phyloP scores from a whole-genome alignment of 1,140 invertebrate genomes.

The Portunus trituberculatus region DNA sequence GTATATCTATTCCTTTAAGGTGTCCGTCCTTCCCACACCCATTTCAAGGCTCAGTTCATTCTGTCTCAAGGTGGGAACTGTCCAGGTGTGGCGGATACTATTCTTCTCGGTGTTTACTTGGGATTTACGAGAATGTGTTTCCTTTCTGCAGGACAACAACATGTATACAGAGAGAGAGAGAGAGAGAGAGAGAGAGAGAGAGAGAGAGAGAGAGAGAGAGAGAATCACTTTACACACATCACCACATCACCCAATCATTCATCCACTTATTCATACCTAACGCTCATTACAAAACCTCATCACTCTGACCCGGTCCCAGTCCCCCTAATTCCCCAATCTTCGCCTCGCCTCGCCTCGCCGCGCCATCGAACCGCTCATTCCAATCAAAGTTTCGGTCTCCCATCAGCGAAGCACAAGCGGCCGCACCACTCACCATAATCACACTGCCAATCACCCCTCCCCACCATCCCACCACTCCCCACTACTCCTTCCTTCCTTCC shows the following conservation, averaged over 20 bases:
- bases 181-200: not conserved
- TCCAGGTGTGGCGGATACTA: not conserved
- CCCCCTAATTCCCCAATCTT: not conserved
- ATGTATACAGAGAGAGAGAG: not conserved
- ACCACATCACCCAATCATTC: not conserved
- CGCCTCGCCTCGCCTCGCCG: not conserved
- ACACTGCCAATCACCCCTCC: not conserved
- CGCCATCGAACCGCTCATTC: not conserved
- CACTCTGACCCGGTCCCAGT: no score
- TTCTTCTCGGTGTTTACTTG: not conserved
- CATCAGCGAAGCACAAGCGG: not conserved
- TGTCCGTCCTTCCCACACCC: not conserved
- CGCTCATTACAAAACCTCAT: not conserved
- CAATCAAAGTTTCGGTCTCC: slow-evolving; percentile 21
- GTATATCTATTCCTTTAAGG: not conserved
- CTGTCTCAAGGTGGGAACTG: not conserved
- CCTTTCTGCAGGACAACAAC: not conserved
- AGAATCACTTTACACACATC: not conserved
- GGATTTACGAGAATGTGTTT: not conserved
- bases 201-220: not conserved
- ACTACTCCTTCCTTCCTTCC: no score
- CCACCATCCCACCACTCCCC: no score
- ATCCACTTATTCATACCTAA: not conserved
- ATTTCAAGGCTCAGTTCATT: not conserved
- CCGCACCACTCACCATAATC: not conserved